Base-by-base conservation (phyloP, 2,797 vertebrate species). In the Rhodeus uyekii region DNA sequence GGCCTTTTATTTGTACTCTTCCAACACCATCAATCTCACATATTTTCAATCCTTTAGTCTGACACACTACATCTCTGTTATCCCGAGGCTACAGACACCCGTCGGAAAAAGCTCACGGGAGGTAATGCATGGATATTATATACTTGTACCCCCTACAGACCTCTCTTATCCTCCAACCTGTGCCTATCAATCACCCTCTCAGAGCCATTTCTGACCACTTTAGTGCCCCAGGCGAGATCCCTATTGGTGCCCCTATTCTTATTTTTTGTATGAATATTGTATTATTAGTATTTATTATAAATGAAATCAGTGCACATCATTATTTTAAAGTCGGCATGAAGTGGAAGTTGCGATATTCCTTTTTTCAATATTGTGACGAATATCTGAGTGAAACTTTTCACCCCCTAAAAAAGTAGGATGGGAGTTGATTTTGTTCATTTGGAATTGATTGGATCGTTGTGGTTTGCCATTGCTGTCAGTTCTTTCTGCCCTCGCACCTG, bases 71-170 rank as follows among this genome's bases (percentile, higher is more conserved):
- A 77, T 64, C 42, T 32, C 6, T 32, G 58, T 63, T 38, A 32
- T 76, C 42, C 72, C 34, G 48, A 63, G 73, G 58, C 78, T 76
- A 44, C 60, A 60, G 14, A 76, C 50, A 61, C 32, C 48, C 64
- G 38, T 48, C 71, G 55, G 79, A 61, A 73, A 14, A 74, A 50
- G 79, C 69, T 81, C 32, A 73, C 36, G 46, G 60, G 71, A 36
- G 63, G 53, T 68, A 89, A 87, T 89, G 86, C 81, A 83, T 87
- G 84, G 87, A 89, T 87, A 87, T 86, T 76, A 72, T 76, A 74
- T 63, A 71, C 61, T 74, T 76, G 65, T 72, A 44, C 65, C 81
- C 78, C 74, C 65, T 58, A 60, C 73, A 84, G 39, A 83, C 63
- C 39, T 39, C 69, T 78, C 64, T 75, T 86, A 63, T 80, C 76